A percentile compares a stretch with the other conserved stretches of the same genome.
Conservation (phyloP, 92 coral and sea anemone genomes). For the Chrysogorgia sp. region DNA sequence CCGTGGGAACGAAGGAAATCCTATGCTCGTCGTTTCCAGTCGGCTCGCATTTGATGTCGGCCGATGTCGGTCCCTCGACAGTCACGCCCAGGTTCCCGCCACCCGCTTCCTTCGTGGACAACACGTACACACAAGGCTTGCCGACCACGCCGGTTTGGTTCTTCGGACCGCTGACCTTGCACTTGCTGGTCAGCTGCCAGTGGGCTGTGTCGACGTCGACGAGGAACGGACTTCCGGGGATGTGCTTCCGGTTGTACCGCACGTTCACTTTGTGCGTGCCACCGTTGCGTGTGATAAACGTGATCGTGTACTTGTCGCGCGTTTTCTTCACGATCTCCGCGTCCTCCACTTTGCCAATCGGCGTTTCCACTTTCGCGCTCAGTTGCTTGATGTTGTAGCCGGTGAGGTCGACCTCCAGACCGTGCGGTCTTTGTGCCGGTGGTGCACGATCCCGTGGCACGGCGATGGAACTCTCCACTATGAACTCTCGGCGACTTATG, state of each 20-base stretch:
- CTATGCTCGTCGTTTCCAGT: constrained; percentile 91
- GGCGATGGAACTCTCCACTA: constrained; percentile 58
- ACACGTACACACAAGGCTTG: constrained; percentile 83
- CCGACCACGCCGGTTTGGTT: constrained; percentile 92
- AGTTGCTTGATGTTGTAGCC: constrained; percentile 90
- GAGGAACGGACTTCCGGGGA: constrained; percentile 95
- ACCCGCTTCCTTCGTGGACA: constrained; percentile 98
- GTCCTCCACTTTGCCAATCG: constrained; percentile 84
- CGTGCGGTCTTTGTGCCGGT: constrained; percentile 91
- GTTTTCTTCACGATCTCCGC: constrained; percentile 88
- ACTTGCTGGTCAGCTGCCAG: constrained; percentile 95
- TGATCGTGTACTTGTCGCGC: constrained; percentile 87
- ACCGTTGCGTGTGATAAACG: constrained; percentile 92
- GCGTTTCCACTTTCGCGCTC: constrained; percentile 87
- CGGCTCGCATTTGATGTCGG: constrained; percentile 92
- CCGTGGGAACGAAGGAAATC: constrained; percentile 88
- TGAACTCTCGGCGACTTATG: constrained; percentile 37
- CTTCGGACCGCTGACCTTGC: constrained; percentile 92
- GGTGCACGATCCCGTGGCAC: constrained; percentile 80
- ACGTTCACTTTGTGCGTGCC: constrained; percentile 97
- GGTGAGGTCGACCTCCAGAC: constrained; percentile 91
- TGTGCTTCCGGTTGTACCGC: constrained; percentile 76
- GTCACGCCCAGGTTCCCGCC: constrained; percentile 98
- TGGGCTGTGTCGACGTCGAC: constrained; percentile 96
- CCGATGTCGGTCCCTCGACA: constrained; percentile 94